Conservation (phyloP, 2,113 vertebrate genomes). For the Pontoporia blainvillei region DNA sequence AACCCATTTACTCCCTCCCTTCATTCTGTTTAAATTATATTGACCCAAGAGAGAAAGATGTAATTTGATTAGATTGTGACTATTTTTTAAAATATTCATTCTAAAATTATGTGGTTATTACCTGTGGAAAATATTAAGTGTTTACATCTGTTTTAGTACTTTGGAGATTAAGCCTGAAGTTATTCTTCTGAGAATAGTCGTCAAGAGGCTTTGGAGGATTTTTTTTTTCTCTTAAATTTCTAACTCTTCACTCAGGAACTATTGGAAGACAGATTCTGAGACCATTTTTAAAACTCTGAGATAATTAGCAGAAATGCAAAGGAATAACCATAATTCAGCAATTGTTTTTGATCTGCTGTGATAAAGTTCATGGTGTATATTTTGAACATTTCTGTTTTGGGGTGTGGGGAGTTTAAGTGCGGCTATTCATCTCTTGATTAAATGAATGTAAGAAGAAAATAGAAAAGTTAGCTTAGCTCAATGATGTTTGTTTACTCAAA, state of each 20-base stretch:
- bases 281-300: neutral
- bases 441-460: neutral
- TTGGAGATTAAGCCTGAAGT: neutral
- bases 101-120: neutral
- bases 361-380: neutral
- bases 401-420: rapidly evolving
- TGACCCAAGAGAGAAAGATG: neutral
- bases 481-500: neutral
- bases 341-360: neutral
- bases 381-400: neutral
- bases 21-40: conserved; percentile 25
- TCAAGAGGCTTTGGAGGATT: neutral
- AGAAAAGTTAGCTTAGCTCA: neutral
- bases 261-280: neutral
- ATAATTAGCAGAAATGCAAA: neutral
- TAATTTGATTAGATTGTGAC: neutral
- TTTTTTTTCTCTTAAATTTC: neutral
- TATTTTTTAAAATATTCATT: neutral
- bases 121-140: neutral
- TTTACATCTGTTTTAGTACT: neutral
- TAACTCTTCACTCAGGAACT: neutral
- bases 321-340: neutral
- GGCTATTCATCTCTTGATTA: neutral
- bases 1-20: neutral
- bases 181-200: neutral